Evolutionary conservation across 2,888 invertebrate genomes (phyloP), one percentile per base, ranked within the genome.

Genomic region (Antheraea yamamai): DNA sequence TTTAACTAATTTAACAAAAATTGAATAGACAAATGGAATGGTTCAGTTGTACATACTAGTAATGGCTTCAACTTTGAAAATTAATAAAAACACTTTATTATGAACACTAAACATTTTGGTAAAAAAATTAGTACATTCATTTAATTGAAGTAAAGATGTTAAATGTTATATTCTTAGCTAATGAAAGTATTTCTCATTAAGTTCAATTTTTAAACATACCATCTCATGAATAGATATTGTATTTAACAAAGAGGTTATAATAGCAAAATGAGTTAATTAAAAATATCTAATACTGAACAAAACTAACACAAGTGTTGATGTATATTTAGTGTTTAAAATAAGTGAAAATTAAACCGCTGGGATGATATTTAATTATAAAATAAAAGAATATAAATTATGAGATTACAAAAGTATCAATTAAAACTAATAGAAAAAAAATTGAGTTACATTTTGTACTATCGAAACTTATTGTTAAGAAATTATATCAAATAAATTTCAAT

Each of bases 21-120:
- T 79, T 79, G 79, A 77, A 84, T 80, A 80, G 80, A 83, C 77
- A 81, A 86, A 85, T 89, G 89, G 89, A 89, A 89, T 89, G 89
- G 86, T 89, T 87, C 79, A 82, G 81, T 83, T 81, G 75, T 80
- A 82, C 80, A 79, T 84, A 82, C 80, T 81, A 81, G 81, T 82
- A 83, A 80, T 78, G 81, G 83, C n/a, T 70, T 39, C 14, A 66
- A 16, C 18, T 84, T 81, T 82, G 78, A 80, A 79, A 26, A 64
- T 26, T 26, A 64, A 64, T 64, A 26, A 23, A 26, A 64, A 64
- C 64, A 77, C 79, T 80, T 73, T 39, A 68, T 55, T 84, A 86
- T 90, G 90, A 92, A 92, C 89, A 92, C 89, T 88, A 87, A 23
- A 83, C 86, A 87, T 87, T 91, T 89, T 86, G 87, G 88, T 89